Conservation (phyloP, 2,797 vertebrate genomes). For the Clarias pachynema region DNA sequence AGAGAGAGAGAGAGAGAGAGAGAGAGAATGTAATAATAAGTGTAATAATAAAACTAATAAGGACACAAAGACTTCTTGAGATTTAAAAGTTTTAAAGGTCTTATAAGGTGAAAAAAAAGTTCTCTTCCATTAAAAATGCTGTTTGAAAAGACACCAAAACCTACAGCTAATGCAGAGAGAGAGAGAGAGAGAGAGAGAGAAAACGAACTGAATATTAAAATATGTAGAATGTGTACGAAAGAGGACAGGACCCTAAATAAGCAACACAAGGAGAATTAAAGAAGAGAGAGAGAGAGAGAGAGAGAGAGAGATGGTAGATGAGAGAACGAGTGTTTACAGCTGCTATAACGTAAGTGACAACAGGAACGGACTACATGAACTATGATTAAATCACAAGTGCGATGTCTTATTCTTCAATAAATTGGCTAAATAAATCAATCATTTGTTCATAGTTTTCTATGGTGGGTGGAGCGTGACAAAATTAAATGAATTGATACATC, state of each 20-base stretch:
- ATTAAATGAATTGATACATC: too few species aligned
- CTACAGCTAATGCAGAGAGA: background rate
- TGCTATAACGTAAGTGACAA: background rate
- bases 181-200: background rate
- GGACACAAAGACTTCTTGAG: background rate
- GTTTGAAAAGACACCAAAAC: background rate
- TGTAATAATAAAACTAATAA: constrained; percentile 5
- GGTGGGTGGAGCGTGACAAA: background rate
- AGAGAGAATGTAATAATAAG: constrained; percentile 10
- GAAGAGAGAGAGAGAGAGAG: background rate
- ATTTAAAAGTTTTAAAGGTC: constrained; percentile 12
- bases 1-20: constrained; percentile 11
- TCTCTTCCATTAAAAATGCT: background rate
- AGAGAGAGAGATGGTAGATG: background rate
- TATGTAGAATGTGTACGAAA: background rate
- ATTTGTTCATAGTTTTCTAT: background rate
- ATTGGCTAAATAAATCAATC: background rate
- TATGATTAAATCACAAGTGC: too few species aligned
- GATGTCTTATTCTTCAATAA: background rate
- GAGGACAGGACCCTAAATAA: background rate
- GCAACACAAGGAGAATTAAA: background rate
- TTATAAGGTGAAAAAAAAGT: constrained; percentile 10
- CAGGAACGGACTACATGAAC: background rate
- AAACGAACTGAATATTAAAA: constrained; percentile 1
- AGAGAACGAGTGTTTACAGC: background rate